Conservation (phyloP, 2,797 vertebrate species). For the Amphiprion clarkii region DNA sequence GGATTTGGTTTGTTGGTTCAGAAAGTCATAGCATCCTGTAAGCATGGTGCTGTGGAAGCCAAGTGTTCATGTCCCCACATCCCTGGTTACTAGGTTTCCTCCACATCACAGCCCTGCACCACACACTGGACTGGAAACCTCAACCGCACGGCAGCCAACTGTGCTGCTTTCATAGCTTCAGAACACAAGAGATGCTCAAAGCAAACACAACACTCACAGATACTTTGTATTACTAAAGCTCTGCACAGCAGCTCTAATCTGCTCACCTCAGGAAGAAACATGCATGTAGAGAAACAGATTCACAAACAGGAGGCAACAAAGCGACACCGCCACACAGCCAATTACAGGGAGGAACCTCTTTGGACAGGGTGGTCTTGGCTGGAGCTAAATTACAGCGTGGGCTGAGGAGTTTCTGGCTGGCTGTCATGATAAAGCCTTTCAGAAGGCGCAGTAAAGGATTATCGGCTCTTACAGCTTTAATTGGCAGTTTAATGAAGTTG, state of each 20-base stretch:
- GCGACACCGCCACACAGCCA: constrained; percentile 21
- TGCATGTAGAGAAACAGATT: constrained; percentile 16
- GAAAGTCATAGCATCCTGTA: constrained; percentile 21
- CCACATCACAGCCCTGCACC: constrained; percentile 14
- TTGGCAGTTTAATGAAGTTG: constrained; percentile 67
- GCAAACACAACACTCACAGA: background rate
- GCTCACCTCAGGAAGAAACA: constrained; percentile 11
- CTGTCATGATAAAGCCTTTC: constrained; percentile 41
- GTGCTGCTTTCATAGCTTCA: no score
- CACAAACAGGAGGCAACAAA: constrained; percentile 9
- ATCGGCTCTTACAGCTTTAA: constrained; percentile 64
- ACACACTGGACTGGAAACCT: constrained; percentile 19
- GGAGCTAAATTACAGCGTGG: constrained; percentile 55
- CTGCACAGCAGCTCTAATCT: constrained; percentile 17
- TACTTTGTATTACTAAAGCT: background rate
- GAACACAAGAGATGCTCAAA: background rate
- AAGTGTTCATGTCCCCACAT: background rate
- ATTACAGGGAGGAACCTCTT: constrained; percentile 39
- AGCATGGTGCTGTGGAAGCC: background rate
- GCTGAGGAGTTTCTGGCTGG: constrained; percentile 28
- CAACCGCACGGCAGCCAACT: constrained; percentile 10
- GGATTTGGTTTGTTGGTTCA: constrained; percentile 13
- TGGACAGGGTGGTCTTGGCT: constrained; percentile 54
- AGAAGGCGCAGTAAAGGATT: constrained; percentile 55
- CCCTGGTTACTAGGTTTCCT: constrained; percentile 11